Percentiles rank a stretch among this genome's conserved stretches.
These are phyloP conservation scores for Deilephila porcellus DNA, from an alignment of 2,888 invertebrate genomes.

Conservation along the genomic window DNA sequence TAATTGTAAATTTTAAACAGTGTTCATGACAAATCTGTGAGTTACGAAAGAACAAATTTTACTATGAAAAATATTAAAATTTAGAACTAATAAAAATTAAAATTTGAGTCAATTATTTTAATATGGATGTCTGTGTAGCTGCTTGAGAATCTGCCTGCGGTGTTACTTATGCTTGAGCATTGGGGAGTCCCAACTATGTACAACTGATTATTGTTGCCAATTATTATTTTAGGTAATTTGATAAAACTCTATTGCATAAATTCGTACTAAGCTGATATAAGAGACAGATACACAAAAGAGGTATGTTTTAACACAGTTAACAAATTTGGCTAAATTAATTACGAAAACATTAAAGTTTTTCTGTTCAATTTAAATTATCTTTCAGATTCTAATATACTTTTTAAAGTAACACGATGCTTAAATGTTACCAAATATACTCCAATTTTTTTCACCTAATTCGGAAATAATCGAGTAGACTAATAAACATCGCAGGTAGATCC, in stretches of 20 bases:
- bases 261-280: too few relatives aligned
- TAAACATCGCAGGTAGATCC: not conserved
- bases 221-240: too few relatives aligned
- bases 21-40: slow-evolving; percentile 1
- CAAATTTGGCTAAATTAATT: too few relatives aligned
- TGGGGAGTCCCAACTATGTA: not conserved
- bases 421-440: not conserved
- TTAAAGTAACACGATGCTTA: not conserved
- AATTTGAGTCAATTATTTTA: not conserved
- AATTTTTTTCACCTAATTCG: not conserved
- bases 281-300: too few relatives aligned
- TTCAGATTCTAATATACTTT: too few relatives aligned
- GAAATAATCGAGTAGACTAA: not conserved
- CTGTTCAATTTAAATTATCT: too few relatives aligned
- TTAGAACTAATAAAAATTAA: slow-evolving; percentile 7
- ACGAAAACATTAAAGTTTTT: too few relatives aligned
- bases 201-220: not conserved
- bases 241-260: too few relatives aligned
- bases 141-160: slow-evolving; percentile 3
- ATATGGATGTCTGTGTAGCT: not conserved
- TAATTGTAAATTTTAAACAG: slow-evolving; percentile 20
- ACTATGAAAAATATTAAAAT: slow-evolving; percentile 1
- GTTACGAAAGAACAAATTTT: slow-evolving; percentile 2
- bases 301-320: too few relatives aligned
- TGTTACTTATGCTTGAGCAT: not conserved